A percentile compares a stretch with the other conserved stretches of the same genome.
Evolutionary conservation across 2,797 vertebrate species (phyloP).

Genomic region (Lepilemur ruficaudatus): DNA sequence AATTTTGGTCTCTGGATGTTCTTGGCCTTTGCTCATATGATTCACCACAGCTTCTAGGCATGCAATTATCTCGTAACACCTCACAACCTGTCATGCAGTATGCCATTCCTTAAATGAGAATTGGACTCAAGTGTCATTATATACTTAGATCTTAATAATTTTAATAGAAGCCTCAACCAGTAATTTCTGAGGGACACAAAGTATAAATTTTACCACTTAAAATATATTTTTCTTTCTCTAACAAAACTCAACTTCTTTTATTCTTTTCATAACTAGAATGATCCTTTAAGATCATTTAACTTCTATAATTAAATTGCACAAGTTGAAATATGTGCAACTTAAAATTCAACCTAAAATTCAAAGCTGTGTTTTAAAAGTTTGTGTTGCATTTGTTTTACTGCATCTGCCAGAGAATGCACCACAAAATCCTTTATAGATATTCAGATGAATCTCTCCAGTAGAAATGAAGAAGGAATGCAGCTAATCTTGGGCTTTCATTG

Average conservation of each 20-base stretch:
- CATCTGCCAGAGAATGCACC: constrained; percentile 54
- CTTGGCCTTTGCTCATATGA: constrained; percentile 57
- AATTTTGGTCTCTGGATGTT: constrained; percentile 44
- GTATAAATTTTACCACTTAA: constrained; percentile 7
- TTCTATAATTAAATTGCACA: constrained; percentile 35
- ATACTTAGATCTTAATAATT: constrained; percentile 62
- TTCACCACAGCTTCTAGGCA: constrained; percentile 65
- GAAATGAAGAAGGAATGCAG: constrained; percentile 59
- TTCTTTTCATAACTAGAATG: constrained; percentile 43
- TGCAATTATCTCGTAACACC: constrained; percentile 69
- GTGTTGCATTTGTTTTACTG: constrained; percentile 57
- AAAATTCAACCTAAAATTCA: constrained; percentile 49
- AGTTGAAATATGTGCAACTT: constrained; percentile 38
- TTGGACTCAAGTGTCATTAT: constrained; percentile 52
- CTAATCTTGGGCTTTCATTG: constrained; percentile 73
- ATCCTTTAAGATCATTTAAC: constrained; percentile 3
- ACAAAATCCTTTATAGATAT: constrained; percentile 64
- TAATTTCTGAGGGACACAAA: constrained; percentile 13
- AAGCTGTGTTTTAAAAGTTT: constrained; percentile 36
- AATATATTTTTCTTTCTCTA: constrained; percentile 61
- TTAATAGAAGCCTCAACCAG: constrained; percentile 9
- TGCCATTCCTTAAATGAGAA: constrained; percentile 60
- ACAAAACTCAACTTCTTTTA: constrained; percentile 39
- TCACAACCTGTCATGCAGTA: constrained; percentile 62
- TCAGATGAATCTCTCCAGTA: constrained; percentile 57